Percentiles rank a stretch among this genome's conserved stretches.
Evolutionary conservation across 30 jellyfish, hydroid and myxozoan species (phyloP).

Genomic region (Aurelia coerulea): DNA sequence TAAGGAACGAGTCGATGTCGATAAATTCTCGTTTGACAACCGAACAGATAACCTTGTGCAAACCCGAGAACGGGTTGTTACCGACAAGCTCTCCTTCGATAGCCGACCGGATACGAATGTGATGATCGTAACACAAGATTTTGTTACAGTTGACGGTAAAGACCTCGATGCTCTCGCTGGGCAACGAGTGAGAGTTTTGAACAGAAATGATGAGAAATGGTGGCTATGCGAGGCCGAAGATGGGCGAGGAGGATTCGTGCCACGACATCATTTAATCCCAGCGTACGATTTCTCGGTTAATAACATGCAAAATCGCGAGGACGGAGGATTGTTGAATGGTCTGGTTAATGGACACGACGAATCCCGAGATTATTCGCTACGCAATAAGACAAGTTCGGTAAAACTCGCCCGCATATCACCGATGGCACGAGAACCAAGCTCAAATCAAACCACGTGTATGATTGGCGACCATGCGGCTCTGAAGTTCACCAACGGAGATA

Average conservation of each 20-base stretch:
- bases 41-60: background rate
- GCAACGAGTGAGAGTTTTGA: slow-evolving; percentile 64
- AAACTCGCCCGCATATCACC: slow-evolving; percentile 73
- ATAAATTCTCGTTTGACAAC: background rate
- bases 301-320: too few relatives aligned
- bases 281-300: background rate
- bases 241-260: slow-evolving; percentile 73
- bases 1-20: too few relatives aligned
- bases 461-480: background rate
- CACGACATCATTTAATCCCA: slow-evolving; percentile 34
- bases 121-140: slow-evolving; percentile 47
- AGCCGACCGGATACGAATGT: background rate
- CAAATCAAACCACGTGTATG: too few relatives aligned
- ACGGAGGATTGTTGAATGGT: background rate
- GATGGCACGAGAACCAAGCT: slow-evolving; percentile 50
- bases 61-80: background rate
- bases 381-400: slow-evolving; percentile 13
- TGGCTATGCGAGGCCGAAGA: slow-evolving; percentile 70
- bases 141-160: slow-evolving; percentile 29
- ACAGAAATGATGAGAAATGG: slow-evolving; percentile 37
- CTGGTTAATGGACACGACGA: background rate
- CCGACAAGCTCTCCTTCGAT: too few relatives aligned
- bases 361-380: slow-evolving; percentile 11
- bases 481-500: background rate
- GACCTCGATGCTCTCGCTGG: slow-evolving; percentile 63